Conservation (phyloP, 2,888 invertebrate genomes). For the Archips crataeganus region DNA sequence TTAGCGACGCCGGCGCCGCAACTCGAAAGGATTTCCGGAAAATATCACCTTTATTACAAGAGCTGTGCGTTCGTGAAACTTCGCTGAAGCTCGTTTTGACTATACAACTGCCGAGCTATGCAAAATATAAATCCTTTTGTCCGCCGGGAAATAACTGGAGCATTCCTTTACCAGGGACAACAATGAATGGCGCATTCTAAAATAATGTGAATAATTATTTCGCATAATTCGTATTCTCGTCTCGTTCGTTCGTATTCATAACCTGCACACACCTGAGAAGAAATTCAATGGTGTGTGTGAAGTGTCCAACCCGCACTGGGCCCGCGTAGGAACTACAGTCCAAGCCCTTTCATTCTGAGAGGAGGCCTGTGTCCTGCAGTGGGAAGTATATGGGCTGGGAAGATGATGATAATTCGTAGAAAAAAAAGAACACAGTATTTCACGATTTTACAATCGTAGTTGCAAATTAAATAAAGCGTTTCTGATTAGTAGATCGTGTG, state of each 20-base stretch:
- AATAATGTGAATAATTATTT: background rate
- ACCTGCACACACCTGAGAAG: too few species aligned
- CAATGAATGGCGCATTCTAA: constrained; percentile 4
- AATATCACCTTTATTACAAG: constrained; percentile 8
- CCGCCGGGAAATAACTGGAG: constrained; percentile 5
- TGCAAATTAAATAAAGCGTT: background rate
- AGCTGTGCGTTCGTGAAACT: constrained; percentile 5
- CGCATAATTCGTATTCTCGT: background rate
- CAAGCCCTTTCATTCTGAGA: too few species aligned
- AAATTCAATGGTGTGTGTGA: too few species aligned
- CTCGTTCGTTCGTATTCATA: too few species aligned
- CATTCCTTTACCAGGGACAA: constrained; percentile 12
- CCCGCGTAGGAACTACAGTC: too few species aligned
- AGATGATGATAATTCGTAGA: too few species aligned
- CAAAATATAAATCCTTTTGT: constrained; percentile 20
- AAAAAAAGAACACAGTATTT: background rate
- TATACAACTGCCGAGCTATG: background rate
- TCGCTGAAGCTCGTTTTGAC: constrained; percentile 14
- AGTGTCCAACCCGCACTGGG: too few species aligned
- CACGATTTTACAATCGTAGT: background rate
- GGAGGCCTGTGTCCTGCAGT: too few species aligned
- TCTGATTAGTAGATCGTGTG: constrained; percentile 16
- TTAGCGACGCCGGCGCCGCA: constrained; percentile 1
- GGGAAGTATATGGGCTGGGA: too few species aligned
- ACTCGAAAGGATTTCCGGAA: constrained; percentile 1